phyloP scores from a whole-genome alignment of 1,140 invertebrate genomes.

The Phthorimaea operculella region DNA sequence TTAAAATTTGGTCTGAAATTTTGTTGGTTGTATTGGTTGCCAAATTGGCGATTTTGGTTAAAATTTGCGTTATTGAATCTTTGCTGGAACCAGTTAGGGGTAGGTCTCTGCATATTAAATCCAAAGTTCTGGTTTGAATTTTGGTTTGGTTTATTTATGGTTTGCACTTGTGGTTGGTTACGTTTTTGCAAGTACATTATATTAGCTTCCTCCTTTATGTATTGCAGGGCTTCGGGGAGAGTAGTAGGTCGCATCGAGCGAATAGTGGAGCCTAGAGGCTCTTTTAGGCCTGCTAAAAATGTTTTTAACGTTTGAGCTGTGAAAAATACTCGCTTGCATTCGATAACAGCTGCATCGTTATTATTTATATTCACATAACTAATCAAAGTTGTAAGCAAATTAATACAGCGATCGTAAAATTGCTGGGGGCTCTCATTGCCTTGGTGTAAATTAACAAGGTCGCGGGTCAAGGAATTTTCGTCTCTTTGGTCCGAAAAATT shows the following conservation, averaged over 20 bases:
- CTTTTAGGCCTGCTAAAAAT: neutral
- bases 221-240: neutral
- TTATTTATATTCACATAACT: neutral
- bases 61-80: neutral
- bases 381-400: neutral
- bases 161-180: neutral
- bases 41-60: neutral
- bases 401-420: neutral
- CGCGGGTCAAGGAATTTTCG: neutral
- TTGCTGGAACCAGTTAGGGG: neutral
- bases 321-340: neutral
- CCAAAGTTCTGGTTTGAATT: neutral
- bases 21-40: neutral
- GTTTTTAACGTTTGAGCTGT: neutral
- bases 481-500: neutral
- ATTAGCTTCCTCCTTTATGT: neutral
- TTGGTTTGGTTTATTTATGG: neutral
- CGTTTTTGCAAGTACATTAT: slow-evolving; percentile 1
- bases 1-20: slow-evolving; percentile 1
- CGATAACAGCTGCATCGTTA: neutral
- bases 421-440: neutral
- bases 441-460: neutral
- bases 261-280: neutral
- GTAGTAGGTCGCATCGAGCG: neutral
- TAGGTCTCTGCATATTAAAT: neutral